Evolutionary conservation across 1,140 invertebrate species (phyloP).

Genomic region (Amyelois transitella): DNA sequence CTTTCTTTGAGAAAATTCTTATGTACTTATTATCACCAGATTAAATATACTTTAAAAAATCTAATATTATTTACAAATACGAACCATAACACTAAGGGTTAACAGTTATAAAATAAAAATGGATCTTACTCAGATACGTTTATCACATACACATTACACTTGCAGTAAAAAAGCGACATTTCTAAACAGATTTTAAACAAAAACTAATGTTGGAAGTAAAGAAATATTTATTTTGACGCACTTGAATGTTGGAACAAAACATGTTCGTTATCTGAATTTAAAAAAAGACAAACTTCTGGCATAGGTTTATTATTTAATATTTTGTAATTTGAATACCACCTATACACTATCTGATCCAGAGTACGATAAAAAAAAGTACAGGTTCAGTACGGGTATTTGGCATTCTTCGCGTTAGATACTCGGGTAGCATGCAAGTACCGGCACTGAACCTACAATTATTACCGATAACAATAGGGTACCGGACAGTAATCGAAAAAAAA

Average conservation of each 20-base stretch:
- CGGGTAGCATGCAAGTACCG: too few species aligned
- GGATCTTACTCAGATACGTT: conserved; percentile 45
- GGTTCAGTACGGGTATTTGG: too few species aligned
- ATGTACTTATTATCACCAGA: conserved; percentile 18
- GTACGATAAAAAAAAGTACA: too few species aligned
- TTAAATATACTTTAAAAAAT: conserved; percentile 35
- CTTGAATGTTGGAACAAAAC: neutral
- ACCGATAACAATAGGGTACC: too few species aligned
- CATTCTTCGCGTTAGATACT: too few species aligned
- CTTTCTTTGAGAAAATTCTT: conserved; percentile 11
- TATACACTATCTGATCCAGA: too few species aligned
- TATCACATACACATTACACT: conserved; percentile 49
- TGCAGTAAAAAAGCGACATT: conserved; percentile 29
- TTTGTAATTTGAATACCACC: too few species aligned
- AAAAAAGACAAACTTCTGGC: too few species aligned
- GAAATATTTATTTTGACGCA: conserved; percentile 25
- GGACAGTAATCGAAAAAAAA: too few species aligned
- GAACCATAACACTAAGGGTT: conserved; percentile 35
- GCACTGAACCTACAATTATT: too few species aligned
- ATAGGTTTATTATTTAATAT: too few species aligned
- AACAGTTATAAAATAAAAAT: conserved; percentile 45
- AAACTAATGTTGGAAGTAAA: conserved; percentile 34
- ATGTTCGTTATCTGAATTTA: too few species aligned
- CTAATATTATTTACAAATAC: conserved; percentile 46
- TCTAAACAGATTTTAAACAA: conserved; percentile 19